Base-by-base conservation (phyloP, 2,888 invertebrate species). In the Pseudanteris insignis region DNA sequence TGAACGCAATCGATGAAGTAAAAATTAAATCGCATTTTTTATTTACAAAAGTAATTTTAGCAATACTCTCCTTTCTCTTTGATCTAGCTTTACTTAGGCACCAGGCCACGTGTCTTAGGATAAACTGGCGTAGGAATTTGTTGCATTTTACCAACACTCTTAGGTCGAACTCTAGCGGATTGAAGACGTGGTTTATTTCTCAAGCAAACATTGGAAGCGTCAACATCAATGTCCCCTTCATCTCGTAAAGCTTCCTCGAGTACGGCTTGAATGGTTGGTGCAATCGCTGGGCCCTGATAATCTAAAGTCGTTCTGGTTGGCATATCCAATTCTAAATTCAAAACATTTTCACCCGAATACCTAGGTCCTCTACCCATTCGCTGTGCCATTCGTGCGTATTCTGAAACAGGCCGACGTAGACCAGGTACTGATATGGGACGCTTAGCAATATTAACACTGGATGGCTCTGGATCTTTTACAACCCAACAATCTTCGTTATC, bases 401-500 rank as follows among this genome's bases (percentile, higher is more conserved):
- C 85, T 25, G 81, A 88, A 50, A 87, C 82, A 12, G 89, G 87
- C 58, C 89, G 82, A 9, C 89, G 83, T 28, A 87, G 84, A 29
- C 84, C 84, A 2, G 85, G 81, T 67, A 85, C 82, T 6, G 89
- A 88, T 15, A 86, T 82, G 0, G 91, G 91, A 36, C 91, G 84
- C 70, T 79, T 83, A 9, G 80, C 28, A 18, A 82, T 54, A 72
- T 83, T 69, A 72, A 82, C 69, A 70, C 76, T 80, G 8, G 77
- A 70, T 26, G 79, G 77, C 6, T 80, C 81, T 33, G 81, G 78
- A 18, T 81, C 80, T 28, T 79, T 80, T 10, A 84, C 64, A 5
- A 83, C 81, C 92, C 92, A 94, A 46, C 86, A 85, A 71, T 93
- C 92, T 58, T 89, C 87, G 68, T 92, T 90, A 65, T 94, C 94